A percentile compares a stretch with the other conserved stretches of the same genome.
These are phyloP conservation scores for Polylopha cassiicola DNA, from an alignment of 2,888 invertebrate species.

Conservation along the genomic window DNA sequence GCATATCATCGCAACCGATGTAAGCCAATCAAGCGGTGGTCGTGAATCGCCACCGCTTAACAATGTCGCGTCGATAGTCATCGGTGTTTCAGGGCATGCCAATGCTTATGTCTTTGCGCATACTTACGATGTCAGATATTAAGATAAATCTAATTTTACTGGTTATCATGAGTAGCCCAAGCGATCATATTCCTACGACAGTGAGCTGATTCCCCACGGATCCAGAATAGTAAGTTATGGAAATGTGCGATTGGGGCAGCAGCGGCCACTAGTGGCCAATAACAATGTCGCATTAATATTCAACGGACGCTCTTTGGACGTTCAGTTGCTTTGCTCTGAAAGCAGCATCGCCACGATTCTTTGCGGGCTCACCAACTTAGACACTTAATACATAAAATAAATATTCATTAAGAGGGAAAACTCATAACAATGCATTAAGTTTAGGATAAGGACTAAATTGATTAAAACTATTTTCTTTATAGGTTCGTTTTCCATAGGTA, in stretches of 20 bases:
- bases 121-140: constrained; percentile 41
- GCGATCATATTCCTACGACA: constrained; percentile 66
- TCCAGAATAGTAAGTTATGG: constrained; percentile 77
- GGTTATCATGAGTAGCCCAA: constrained; percentile 57
- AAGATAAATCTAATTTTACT: constrained; percentile 52
- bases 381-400: too few relatives aligned
- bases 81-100: neutral
- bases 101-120: constrained; percentile 22
- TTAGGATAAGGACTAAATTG: too few relatives aligned
- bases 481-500: too few relatives aligned
- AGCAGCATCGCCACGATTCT: constrained; percentile 59
- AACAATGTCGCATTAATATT: constrained; percentile 77
- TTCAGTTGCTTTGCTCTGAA: constrained; percentile 49
- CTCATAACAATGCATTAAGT: too few relatives aligned
- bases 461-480: too few relatives aligned
- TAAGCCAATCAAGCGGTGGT: neutral
- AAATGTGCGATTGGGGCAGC: constrained; percentile 75
- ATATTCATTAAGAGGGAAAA: too few relatives aligned
- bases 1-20: too few relatives aligned
- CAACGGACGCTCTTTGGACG: constrained; percentile 71
- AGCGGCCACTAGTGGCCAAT: constrained; percentile 74
- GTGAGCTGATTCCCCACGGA: constrained; percentile 71
- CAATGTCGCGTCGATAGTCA: neutral
- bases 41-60: constrained; percentile 1
- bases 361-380: too few relatives aligned